Conservation (phyloP, 1,140 invertebrate species). For the Arion vulgaris region DNA sequence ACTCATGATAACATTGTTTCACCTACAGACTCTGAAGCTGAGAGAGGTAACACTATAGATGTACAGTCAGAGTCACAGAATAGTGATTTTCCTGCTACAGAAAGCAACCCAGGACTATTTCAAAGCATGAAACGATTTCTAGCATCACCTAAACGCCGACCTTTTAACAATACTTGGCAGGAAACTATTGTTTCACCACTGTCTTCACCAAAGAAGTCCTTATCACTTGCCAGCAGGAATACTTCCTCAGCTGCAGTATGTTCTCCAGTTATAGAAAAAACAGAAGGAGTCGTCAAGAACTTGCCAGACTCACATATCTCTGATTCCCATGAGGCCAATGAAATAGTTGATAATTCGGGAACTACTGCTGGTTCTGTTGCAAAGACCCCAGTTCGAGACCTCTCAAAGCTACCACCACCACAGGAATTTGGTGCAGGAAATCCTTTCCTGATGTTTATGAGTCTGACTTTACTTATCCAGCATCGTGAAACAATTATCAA, state of each 20-base stretch:
- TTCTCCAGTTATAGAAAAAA: neutral
- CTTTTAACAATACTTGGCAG: conserved; percentile 31
- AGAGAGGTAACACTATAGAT: neutral
- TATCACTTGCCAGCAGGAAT: conserved; percentile 1
- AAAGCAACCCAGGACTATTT: conserved; percentile 51
- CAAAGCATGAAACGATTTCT: conserved; percentile 59
- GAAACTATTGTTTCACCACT: neutral
- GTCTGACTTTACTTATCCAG: conserved; percentile 90
- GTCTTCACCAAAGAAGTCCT: conserved; percentile 36
- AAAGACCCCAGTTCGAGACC: conserved; percentile 37
- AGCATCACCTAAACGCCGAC: conserved; percentile 52
- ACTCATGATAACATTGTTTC: neutral
- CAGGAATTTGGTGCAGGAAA: conserved; percentile 92
- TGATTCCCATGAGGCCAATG: conserved; percentile 27
- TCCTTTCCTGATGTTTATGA: conserved; percentile 96
- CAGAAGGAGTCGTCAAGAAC: neutral
- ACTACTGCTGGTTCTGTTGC: conserved; percentile 24
- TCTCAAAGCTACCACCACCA: conserved; percentile 83
- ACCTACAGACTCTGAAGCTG: neutral
- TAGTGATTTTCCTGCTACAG: conserved; percentile 37
- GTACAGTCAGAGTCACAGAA: neutral
- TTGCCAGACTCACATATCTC: conserved; percentile 27
- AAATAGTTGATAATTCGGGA: conserved; percentile 14
- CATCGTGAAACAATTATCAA: conserved; percentile 92
- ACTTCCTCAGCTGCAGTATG: neutral